Percentiles rank a stretch among this genome's conserved stretches.
Evolutionary conservation across 2,888 invertebrate species (phyloP).

Genomic region (Drosophila dives): DNA sequence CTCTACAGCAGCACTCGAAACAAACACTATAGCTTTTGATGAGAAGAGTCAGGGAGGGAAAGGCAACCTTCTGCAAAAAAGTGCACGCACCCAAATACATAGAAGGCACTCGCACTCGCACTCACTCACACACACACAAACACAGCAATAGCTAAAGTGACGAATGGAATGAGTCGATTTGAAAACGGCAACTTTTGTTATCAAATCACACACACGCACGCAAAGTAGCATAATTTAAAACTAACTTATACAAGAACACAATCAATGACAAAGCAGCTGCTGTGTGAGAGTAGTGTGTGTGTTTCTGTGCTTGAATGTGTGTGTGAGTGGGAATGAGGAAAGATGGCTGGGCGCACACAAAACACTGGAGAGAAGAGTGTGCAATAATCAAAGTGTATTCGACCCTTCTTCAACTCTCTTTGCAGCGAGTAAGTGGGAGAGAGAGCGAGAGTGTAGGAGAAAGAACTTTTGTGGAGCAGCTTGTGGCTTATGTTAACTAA

Average conservation of each 20-base stretch:
- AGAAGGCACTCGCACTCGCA: conserved; percentile 8
- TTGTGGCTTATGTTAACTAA: conserved; percentile 47
- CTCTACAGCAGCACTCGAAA: conserved; percentile 52
- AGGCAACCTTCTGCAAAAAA: conserved; percentile 52
- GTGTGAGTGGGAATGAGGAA: not conserved
- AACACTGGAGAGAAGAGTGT: conserved; percentile 19
- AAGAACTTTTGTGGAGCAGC: conserved; percentile 22
- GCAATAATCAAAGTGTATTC: conserved; percentile 36
- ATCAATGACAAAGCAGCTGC: conserved; percentile 40
- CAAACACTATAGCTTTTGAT: conserved; percentile 54
- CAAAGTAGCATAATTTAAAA: conserved; percentile 42
- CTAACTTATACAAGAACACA: conserved; percentile 49
- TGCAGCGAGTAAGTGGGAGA: conserved; percentile 16
- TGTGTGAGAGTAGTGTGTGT: conserved; percentile 12
- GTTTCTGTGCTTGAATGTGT: not conserved
- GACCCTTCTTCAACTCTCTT: conserved; percentile 15
- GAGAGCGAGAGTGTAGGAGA: conserved; percentile 7
- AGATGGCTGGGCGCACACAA: not conserved
- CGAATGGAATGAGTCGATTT: conserved; percentile 2
- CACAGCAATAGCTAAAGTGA: conserved; percentile 21
- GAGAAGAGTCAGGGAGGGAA: conserved; percentile 4
- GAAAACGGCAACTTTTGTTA: conserved; percentile 18
- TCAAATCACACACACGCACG: conserved; percentile 18
- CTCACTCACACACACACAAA: conserved; percentile 17
- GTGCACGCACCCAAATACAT: conserved; percentile 26